phyloP scores from a whole-genome alignment of 2,113 vertebrate species.

The Urocynchramus pylzowi region DNA sequence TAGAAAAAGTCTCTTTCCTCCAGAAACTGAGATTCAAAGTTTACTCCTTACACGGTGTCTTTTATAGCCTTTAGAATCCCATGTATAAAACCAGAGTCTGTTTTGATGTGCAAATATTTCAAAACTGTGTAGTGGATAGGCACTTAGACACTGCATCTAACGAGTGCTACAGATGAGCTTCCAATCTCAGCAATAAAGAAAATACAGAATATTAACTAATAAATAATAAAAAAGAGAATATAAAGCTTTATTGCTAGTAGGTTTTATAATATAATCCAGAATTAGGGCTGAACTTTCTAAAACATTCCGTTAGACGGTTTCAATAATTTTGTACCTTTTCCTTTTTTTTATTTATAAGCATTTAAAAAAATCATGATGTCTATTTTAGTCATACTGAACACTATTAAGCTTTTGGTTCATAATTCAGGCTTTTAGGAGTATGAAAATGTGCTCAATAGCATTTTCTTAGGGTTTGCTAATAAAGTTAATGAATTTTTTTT shows the following conservation, averaged over 20 bases:
- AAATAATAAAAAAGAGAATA: background rate
- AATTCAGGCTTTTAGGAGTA: background rate
- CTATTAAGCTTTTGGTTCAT: background rate
- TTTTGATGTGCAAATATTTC: constrained; percentile 78
- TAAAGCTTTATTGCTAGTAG: background rate
- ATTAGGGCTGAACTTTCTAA: background rate
- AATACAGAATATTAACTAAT: background rate
- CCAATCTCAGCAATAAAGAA: background rate
- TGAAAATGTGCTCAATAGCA: background rate
- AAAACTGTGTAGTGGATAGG: constrained; percentile 9
- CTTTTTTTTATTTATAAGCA: background rate
- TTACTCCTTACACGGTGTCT: constrained; percentile 50
- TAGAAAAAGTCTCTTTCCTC: constrained; percentile 59
- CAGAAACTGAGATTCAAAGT: constrained; percentile 70
- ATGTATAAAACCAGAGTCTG: constrained; percentile 59
- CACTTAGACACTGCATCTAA: background rate
- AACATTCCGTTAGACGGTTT: background rate
- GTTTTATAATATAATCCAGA: background rate
- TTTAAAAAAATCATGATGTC: background rate
- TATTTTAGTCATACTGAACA: background rate
- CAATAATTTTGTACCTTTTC: background rate
- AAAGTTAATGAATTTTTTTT: constrained; percentile 43
- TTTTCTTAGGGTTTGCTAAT: constrained; percentile 24
- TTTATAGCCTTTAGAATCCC: constrained; percentile 66
- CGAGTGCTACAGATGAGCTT: background rate